These are phyloP conservation scores for Drosophila setifemur DNA, from an alignment of 1,140 invertebrate genomes.

Conservation along the genomic window DNA sequence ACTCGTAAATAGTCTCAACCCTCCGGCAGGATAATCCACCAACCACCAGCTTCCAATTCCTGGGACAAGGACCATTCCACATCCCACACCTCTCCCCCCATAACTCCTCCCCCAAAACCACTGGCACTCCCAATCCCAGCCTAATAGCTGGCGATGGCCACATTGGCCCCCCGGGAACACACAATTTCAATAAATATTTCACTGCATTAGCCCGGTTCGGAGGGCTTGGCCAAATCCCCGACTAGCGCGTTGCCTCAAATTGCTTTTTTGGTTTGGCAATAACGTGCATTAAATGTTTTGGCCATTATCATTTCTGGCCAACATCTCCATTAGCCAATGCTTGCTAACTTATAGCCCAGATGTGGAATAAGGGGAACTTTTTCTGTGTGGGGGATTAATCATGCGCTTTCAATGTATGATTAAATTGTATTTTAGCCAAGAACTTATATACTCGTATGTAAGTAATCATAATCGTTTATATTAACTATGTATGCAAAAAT, in stretches of 20 bases:
- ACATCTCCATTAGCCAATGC: conserved; percentile 66
- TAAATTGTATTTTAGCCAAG: too few species aligned
- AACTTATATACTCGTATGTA: too few species aligned
- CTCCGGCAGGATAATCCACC: conserved; percentile 5
- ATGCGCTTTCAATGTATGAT: too few species aligned
- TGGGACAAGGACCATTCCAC: conserved; percentile 44
- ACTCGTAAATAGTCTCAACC: conserved; percentile 66
- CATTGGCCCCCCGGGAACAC: conserved; percentile 73
- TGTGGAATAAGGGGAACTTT: too few species aligned
- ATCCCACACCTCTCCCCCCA: neutral
- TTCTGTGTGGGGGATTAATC: too few species aligned
- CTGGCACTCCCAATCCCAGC: conserved; percentile 12
- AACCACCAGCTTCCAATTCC: conserved; percentile 38
- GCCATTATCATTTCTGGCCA: conserved; percentile 76
- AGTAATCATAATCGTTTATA: too few species aligned
- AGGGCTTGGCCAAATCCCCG: conserved; percentile 44
- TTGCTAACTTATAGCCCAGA: neutral
- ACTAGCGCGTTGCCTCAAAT: conserved; percentile 62
- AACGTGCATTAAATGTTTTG: conserved; percentile 79
- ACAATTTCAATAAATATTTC: conserved; percentile 82
- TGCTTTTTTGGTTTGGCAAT: conserved; percentile 71
- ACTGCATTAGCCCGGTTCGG: conserved; percentile 63
- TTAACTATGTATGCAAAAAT: too few species aligned
- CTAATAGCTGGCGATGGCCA: conserved; percentile 66
- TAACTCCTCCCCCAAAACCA: too few species aligned